Evolutionary conservation across 2,888 invertebrate species (phyloP).

Genomic region (Thecophora atra): DNA sequence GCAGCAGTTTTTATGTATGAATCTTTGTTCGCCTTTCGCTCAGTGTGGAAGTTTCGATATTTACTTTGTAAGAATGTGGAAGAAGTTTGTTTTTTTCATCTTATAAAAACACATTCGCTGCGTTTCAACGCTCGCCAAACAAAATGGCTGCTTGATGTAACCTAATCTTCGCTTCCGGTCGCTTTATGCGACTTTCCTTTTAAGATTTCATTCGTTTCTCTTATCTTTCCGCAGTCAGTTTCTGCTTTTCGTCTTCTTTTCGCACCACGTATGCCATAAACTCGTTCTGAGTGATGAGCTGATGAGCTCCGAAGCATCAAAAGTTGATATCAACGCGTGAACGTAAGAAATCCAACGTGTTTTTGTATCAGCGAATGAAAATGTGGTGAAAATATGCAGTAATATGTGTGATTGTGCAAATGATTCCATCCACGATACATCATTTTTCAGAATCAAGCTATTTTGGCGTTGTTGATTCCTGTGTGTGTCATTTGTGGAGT

Average conservation of each 20-base stretch:
- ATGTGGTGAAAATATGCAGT: neutral
- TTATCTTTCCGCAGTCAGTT: neutral
- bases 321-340: neutral
- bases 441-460: neutral
- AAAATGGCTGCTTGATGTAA: slow-evolving; percentile 17
- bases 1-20: neutral
- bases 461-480: slow-evolving; percentile 5
- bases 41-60: slow-evolving; percentile 1
- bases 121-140: neutral
- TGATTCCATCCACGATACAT: neutral
- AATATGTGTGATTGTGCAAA: neutral
- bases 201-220: neutral
- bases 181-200: neutral
- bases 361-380: neutral
- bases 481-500: neutral
- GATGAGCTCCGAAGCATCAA: slow-evolving; percentile 3
- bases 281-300: neutral
- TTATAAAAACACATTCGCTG: neutral
- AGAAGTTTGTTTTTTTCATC: neutral
- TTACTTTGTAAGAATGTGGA: slow-evolving; percentile 7
- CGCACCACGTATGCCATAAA: neutral
- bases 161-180: neutral
- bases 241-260: neutral
- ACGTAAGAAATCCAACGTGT: neutral
- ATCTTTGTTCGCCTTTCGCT: neutral